These are phyloP conservation scores for Cettia cetti DNA, from an alignment of 2,113 vertebrate species.

Conservation along the genomic window DNA sequence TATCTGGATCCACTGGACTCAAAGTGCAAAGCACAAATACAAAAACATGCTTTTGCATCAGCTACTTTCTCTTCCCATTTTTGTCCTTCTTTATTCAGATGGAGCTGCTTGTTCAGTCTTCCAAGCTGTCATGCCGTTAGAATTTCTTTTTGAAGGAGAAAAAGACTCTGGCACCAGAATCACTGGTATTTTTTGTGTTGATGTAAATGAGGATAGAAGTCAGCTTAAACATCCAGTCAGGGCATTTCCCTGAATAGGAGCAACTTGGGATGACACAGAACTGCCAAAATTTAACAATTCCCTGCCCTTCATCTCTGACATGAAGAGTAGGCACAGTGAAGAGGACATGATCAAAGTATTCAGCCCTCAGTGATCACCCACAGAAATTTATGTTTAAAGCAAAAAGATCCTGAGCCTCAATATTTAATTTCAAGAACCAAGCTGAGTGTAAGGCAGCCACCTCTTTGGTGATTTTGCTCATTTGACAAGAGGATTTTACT, in stretches of 20 bases:
- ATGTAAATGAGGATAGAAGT: conserved; percentile 21
- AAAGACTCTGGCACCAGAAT: neutral
- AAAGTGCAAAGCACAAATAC: neutral
- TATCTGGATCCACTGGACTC: neutral
- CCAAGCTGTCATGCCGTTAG: neutral
- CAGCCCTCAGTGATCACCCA: neutral
- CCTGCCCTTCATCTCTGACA: neutral
- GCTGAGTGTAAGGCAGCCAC: neutral
- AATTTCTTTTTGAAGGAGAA: conserved; percentile 6
- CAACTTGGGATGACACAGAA: neutral
- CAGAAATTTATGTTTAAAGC: neutral
- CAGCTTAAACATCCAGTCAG: neutral
- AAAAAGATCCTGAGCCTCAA: neutral
- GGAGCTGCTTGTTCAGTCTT: neutral
- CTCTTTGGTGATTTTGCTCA: neutral
- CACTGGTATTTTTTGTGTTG: neutral
- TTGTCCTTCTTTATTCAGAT: neutral
- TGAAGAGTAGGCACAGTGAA: neutral
- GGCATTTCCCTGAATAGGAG: neutral
- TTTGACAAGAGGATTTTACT: neutral
- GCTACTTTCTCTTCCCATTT: neutral
- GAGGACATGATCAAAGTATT: neutral
- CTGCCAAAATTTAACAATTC: neutral
- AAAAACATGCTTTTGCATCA: neutral
- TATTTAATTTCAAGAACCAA: neutral